phyloP scores from a whole-genome alignment of 2,888 invertebrate genomes.

The Entomobrya proxima region DNA sequence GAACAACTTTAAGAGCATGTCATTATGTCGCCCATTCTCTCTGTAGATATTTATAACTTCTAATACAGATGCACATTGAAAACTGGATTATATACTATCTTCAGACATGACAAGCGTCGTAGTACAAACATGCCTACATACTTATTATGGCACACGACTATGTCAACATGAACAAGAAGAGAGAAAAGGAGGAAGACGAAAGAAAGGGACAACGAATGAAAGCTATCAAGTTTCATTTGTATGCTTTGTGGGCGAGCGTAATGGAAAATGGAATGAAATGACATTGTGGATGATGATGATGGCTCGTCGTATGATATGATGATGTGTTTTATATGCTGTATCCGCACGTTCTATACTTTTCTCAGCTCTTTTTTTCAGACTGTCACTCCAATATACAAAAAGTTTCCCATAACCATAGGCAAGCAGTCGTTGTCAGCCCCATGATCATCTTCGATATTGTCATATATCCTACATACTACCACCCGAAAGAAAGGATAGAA shows the following conservation, averaged over 20 bases:
- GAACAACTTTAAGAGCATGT: background rate
- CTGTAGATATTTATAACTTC: too few species aligned
- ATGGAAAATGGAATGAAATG: slow-evolving; percentile 61
- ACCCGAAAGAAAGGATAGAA: slow-evolving; percentile 21
- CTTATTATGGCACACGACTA: background rate
- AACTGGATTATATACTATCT: too few species aligned
- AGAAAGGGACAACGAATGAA: slow-evolving; percentile 33
- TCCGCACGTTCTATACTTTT: background rate
- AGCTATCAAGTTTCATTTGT: slow-evolving; percentile 63
- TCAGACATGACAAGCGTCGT: too few species aligned
- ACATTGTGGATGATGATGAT: slow-evolving; percentile 51
- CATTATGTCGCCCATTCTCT: background rate
- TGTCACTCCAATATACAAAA: slow-evolving; percentile 4
- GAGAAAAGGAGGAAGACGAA: slow-evolving; percentile 24
- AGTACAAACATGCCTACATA: background rate
- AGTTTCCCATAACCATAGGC: slow-evolving; percentile 5
- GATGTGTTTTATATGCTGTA: slow-evolving; percentile 23
- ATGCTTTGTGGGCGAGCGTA: slow-evolving; percentile 58
- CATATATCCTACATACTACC: background rate
- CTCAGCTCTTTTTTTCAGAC: background rate
- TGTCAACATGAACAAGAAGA: slow-evolving; percentile 7
- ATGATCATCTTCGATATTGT: background rate
- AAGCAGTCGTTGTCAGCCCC: background rate
- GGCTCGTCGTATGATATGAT: slow-evolving; percentile 33
- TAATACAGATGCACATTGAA: too few species aligned